A percentile compares a stretch with the other conserved stretches of the same genome.
Evolutionary conservation across 2,888 invertebrate genomes (phyloP).

Genomic region (Pterobdella sp.): DNA sequence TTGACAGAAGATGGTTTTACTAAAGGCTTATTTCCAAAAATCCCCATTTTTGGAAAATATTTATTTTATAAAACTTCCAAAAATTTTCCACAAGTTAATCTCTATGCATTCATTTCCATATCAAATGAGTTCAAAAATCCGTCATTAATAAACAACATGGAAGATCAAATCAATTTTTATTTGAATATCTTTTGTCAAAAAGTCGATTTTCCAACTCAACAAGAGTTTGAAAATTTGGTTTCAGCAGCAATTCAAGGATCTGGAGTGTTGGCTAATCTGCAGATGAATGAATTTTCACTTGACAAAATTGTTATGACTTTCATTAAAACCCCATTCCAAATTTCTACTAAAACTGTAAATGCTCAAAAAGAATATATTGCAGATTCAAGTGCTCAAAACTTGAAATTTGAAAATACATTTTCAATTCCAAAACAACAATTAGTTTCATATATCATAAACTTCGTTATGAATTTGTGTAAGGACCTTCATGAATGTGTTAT

Average conservation of each 20-base stretch:
- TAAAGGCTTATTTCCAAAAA: background rate
- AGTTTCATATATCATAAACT: background rate
- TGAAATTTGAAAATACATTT: background rate
- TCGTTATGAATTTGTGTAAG: background rate
- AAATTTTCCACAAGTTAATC: background rate
- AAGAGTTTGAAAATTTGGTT: background rate
- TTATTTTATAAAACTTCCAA: background rate
- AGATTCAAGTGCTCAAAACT: background rate
- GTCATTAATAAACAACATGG: background rate
- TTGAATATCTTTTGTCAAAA: background rate
- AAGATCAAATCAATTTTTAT: background rate
- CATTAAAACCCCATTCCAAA: background rate
- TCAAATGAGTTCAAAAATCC: background rate
- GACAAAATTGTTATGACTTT: background rate
- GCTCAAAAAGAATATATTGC: background rate
- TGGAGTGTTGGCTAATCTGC: background rate
- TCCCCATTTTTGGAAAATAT: background rate
- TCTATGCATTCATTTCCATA: background rate
- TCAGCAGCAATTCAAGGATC: background rate
- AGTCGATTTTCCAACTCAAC: background rate
- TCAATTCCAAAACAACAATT: background rate
- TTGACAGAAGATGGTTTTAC: constrained; percentile 8
- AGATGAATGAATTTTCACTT: background rate
- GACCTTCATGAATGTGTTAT: constrained; percentile 25
- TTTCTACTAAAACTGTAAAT: background rate